Evolutionary conservation across 2,888 invertebrate species (phyloP).

Genomic region (Calameuta pallipes): DNA sequence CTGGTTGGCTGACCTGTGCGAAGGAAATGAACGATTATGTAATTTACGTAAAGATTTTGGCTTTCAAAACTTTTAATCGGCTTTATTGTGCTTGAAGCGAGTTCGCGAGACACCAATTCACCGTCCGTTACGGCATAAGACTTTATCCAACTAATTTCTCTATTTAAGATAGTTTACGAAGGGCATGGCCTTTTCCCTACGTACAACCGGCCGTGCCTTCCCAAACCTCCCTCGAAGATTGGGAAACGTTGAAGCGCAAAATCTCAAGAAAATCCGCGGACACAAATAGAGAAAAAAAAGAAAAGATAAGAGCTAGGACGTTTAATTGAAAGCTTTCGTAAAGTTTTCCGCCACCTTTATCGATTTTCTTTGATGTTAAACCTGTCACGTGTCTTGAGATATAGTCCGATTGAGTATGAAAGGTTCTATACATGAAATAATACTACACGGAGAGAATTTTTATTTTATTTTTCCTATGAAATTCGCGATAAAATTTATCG

Average conservation of each 20-base stretch:
- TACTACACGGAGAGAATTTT: not conserved
- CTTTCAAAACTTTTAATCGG: constrained; percentile 24
- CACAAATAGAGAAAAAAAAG: not conserved
- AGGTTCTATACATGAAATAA: not conserved
- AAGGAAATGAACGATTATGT: not conserved
- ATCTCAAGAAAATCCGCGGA: not conserved
- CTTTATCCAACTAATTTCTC: constrained; percentile 23
- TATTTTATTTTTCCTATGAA: too few relatives aligned
- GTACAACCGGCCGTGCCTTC: not conserved
- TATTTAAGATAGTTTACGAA: constrained; percentile 20
- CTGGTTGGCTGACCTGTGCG: not conserved
- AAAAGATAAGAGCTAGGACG: not conserved
- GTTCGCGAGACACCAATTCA: constrained; percentile 18
- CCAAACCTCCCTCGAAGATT: not conserved
- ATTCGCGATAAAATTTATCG: too few relatives aligned
- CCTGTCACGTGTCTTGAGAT: constrained; percentile 6
- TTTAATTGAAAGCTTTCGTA: not conserved
- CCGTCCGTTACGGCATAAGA: constrained; percentile 3
- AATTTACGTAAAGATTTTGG: constrained; percentile 12
- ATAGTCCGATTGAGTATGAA: not conserved
- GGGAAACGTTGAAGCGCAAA: not conserved
- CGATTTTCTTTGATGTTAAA: constrained; percentile 16
- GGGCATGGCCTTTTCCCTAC: not conserved
- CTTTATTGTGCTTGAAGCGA: constrained; percentile 24
- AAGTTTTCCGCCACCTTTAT: not conserved